A percentile compares a stretch with the other conserved stretches of the same genome.
These are phyloP conservation scores for Pogonus chalceus DNA, from an alignment of 1,140 invertebrate species.

Conservation along the genomic window DNA sequence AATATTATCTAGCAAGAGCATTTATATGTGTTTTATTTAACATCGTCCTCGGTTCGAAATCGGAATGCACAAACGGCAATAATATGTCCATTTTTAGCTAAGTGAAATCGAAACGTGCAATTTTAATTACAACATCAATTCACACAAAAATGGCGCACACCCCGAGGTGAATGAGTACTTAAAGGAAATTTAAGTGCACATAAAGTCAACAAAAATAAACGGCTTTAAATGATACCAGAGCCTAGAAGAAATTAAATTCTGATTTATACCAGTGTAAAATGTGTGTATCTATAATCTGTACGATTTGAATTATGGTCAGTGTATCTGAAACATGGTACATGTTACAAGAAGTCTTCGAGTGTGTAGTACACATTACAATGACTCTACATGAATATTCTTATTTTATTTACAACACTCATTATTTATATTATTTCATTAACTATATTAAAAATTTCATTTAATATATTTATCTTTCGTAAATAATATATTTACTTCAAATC, in stretches of 20 bases:
- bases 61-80: no score
- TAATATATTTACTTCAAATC: no score
- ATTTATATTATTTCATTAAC: background rate
- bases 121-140: constrained; percentile 5
- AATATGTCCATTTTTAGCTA: background rate
- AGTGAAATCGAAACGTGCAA: constrained; percentile 1
- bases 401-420: constrained; percentile 1
- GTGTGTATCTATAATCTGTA: constrained; percentile 6
- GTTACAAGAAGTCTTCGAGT: constrained; percentile 1
- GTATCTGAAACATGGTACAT: background rate
- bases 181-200: background rate
- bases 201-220: constrained; percentile 7
- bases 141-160: background rate
- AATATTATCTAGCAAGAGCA: no score
- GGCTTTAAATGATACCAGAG: background rate
- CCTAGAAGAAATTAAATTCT: constrained; percentile 2
- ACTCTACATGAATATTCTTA: background rate
- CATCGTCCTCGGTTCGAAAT: no score
- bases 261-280: constrained; percentile 3
- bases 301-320: constrained; percentile 2
- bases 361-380: background rate
- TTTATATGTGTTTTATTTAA: no score
- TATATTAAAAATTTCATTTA: background rate
- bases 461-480: no score
- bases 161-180: background rate